These are phyloP conservation scores for Tenthredo notha DNA, from an alignment of 2,888 invertebrate species.

Conservation along the genomic window DNA sequence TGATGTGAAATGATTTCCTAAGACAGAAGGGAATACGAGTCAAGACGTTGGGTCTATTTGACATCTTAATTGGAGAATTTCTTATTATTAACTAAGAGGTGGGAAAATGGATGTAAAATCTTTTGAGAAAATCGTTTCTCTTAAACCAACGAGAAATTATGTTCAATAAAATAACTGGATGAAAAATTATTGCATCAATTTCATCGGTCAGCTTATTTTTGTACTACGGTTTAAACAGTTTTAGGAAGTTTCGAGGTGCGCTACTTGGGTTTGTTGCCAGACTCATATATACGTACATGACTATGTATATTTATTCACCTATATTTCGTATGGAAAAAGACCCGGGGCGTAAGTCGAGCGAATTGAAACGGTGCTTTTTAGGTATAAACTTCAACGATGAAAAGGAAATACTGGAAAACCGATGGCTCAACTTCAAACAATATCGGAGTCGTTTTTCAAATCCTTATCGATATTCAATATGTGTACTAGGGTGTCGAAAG, in stretches of 20 bases:
- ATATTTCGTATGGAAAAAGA: not conserved
- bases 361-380: not conserved
- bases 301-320: not conserved
- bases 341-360: not conserved
- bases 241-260: not conserved
- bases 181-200: not conserved
- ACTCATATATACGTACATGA: too few relatives aligned
- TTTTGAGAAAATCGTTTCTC: not conserved
- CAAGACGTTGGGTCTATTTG: slow-evolving; percentile 6
- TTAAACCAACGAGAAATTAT: not conserved
- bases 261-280: too few relatives aligned
- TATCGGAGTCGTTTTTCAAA: not conserved
- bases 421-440: not conserved
- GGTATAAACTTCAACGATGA: not conserved
- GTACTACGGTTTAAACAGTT: not conserved
- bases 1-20: slow-evolving; percentile 25
- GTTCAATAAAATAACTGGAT: not conserved
- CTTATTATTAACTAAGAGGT: not conserved
- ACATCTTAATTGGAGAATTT: slow-evolving; percentile 28
- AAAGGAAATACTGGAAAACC: not conserved
- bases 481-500: not conserved
- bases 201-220: not conserved
- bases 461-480: slow-evolving; percentile 8
- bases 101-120: not conserved
- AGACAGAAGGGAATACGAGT: not conserved